Percentiles rank a stretch among this genome's conserved stretches.
phyloP scores from a whole-genome alignment of 2,888 invertebrate species.

The Leptarthrus brevirostris region DNA sequence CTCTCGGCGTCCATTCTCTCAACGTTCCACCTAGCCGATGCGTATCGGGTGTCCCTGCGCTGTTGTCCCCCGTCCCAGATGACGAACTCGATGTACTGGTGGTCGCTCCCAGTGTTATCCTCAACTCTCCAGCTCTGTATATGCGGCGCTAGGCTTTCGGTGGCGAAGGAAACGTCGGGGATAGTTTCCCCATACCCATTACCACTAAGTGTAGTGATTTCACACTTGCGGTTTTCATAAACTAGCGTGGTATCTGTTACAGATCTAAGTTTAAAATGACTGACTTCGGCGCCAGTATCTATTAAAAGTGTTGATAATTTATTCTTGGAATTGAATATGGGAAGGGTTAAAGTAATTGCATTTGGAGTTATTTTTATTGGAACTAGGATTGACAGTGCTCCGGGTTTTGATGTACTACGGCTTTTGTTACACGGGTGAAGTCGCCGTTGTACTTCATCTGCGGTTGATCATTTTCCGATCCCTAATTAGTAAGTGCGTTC shows the following conservation, averaged over 20 bases:
- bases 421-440: not conserved
- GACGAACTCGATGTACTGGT: too few species aligned
- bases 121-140: too few species aligned
- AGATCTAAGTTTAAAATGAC: not conserved
- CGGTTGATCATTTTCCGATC: not conserved
- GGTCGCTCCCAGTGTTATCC: too few species aligned
- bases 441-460: conserved; percentile 1
- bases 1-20: too few species aligned
- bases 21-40: too few species aligned
- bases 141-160: too few species aligned
- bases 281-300: conserved; percentile 12
- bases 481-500: not conserved
- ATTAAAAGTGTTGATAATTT: not conserved
- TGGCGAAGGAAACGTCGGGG: too few species aligned
- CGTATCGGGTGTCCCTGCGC: too few species aligned
- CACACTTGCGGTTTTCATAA: not conserved
- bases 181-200: too few species aligned
- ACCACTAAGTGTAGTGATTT: not conserved
- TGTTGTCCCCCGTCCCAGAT: too few species aligned
- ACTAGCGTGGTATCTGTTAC: not conserved
- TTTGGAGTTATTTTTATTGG: not conserved
- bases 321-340: not conserved
- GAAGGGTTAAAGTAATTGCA: not conserved
- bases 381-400: not conserved
- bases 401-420: conserved; percentile 2